These are phyloP conservation scores for Calliphora vicina DNA, from an alignment of 1,140 invertebrate species.

Conservation along the genomic window DNA sequence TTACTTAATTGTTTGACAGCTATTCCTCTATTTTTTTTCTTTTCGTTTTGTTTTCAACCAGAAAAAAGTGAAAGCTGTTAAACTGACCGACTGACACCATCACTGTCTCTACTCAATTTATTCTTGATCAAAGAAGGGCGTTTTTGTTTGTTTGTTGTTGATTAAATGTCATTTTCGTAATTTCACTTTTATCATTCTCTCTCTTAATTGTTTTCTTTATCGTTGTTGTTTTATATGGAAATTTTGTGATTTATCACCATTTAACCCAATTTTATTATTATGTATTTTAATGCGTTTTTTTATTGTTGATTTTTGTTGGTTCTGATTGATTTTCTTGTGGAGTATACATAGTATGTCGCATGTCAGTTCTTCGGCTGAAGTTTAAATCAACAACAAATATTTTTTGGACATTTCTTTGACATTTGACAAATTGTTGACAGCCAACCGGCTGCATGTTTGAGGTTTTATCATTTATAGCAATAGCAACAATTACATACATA, in stretches of 20 bases:
- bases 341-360: background rate
- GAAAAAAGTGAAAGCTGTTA: background rate
- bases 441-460: background rate
- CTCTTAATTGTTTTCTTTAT: background rate
- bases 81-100: too few relatives aligned
- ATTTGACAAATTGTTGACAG: slow-evolving; percentile 12
- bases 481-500: background rate
- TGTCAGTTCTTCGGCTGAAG: background rate
- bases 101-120: background rate
- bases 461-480: background rate
- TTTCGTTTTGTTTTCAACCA: background rate
- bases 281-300: background rate
- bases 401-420: background rate
- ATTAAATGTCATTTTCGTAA: background rate
- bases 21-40: background rate
- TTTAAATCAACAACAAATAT: background rate
- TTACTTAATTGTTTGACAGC: too few relatives aligned
- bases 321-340: background rate
- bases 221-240: background rate
- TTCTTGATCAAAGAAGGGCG: background rate
- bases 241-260: slow-evolving; percentile 4
- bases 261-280: background rate
- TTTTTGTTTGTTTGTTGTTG: background rate
- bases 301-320: background rate
- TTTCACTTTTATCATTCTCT: background rate